Base-by-base conservation (phyloP, 2,113 vertebrate species). In the Grus americana region DNA sequence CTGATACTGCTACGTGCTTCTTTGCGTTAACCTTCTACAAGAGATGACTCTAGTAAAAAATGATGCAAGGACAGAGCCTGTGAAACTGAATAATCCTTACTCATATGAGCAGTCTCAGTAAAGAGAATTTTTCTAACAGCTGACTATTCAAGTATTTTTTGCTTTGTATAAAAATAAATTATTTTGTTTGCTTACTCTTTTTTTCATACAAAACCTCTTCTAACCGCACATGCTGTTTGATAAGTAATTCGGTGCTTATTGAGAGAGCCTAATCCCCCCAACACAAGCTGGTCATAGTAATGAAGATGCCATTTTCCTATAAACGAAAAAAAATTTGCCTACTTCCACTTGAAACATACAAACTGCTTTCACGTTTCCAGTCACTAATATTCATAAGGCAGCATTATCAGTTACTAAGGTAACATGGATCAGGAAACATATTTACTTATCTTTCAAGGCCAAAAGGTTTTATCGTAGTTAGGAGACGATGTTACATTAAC, bases 351-450 rank as follows among this genome's bases (percentile, higher is more conserved):
- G 81, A 90, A 93, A 90, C 44, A 88, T 59, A 84, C 92, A 95
- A 96, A 97, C 88, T 95, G 87, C 62, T 97, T 98, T 97, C 86
- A 91, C 92, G 76, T 97, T 98, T 92, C 88, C 90, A 84, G 88
- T 97, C 95, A 96, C 92, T 97, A 97, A 96, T 96, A 96, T 93
- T 97, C 85, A 79, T 96, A 97, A 97, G 90, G 82, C 42, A 72
- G 96, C 86, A 40, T 92, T 97, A 92, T 92, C 97, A 95, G 97
- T 98, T 98, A 97, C 98, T 98, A 98, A 95, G 97, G 97, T 98
- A 98, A 97, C 98, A 84, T 54, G 88, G 94, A 98, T 94, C 93
- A 96, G 93, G 86, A 95, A 94, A 92, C 47, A 23, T 94, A 96
- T 98, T 97, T 97, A 96, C 83, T 94, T 98, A 95, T 90, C 87